A percentile compares a stretch with the other conserved stretches of the same genome.
phyloP scores from a whole-genome alignment of 1,140 invertebrate species.

The Cephus cinctus region DNA sequence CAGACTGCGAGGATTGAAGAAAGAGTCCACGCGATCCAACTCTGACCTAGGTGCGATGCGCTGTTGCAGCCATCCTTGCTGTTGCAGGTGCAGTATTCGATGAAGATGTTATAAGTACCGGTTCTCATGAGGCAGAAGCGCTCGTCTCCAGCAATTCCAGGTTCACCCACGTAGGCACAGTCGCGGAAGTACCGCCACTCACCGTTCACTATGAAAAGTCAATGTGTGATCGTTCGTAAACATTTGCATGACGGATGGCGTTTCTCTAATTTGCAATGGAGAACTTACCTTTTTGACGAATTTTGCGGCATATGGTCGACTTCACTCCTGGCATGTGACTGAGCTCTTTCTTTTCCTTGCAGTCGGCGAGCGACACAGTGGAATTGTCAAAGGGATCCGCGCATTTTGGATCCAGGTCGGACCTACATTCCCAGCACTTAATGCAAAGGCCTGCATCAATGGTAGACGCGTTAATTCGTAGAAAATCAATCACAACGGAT shows the following conservation, averaged over 20 bases:
- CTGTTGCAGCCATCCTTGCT: constrained; percentile 89
- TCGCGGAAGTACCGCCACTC: constrained; percentile 87
- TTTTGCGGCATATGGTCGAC: constrained; percentile 89
- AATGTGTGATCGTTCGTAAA: constrained; percentile 10
- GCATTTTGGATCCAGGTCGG: constrained; percentile 86
- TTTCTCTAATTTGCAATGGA: constrained; percentile 1
- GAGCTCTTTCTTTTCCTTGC: constrained; percentile 65
- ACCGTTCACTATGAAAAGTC: constrained; percentile 72
- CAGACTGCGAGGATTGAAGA: too few relatives aligned
- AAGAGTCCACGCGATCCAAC: too few relatives aligned
- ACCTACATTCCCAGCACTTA: constrained; percentile 91
- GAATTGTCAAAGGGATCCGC: constrained; percentile 91
- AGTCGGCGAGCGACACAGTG: constrained; percentile 84
- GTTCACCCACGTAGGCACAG: constrained; percentile 88
- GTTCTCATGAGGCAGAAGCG: constrained; percentile 87
- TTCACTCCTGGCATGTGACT: constrained; percentile 68
- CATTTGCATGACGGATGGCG: neutral
- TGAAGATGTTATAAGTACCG: constrained; percentile 90
- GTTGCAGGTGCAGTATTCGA: constrained; percentile 91
- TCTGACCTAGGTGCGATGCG: constrained; percentile 39
- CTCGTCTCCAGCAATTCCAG: constrained; percentile 86
- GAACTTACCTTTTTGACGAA: constrained; percentile 82
- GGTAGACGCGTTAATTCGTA: too few relatives aligned
- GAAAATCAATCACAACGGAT: constrained; percentile 13
- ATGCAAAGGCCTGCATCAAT: constrained; percentile 70